phyloP scores from a whole-genome alignment of 2,888 invertebrate species.

The Mythimna vitellina region DNA sequence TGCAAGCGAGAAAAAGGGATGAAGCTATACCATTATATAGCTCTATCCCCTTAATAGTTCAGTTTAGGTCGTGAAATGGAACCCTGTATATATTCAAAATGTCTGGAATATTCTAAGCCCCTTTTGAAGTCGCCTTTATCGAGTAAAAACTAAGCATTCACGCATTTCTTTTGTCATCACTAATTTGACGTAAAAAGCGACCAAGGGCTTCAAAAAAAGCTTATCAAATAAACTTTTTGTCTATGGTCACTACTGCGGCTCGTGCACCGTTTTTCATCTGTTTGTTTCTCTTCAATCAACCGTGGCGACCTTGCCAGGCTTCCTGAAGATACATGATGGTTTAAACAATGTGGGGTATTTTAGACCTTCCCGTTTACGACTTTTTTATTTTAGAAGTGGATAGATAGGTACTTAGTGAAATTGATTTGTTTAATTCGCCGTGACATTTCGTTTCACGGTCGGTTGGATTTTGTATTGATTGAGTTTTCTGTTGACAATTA shows the following conservation, averaged over 20 bases:
- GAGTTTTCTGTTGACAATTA: slow-evolving; percentile 14
- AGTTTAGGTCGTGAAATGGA: too few relatives aligned
- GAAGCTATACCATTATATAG: too few relatives aligned
- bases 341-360: slow-evolving; percentile 48
- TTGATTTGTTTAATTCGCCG: slow-evolving; percentile 48
- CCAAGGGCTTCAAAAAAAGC: slow-evolving; percentile 62
- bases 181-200: slow-evolving; percentile 35
- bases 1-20: too few relatives aligned
- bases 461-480: slow-evolving; percentile 10
- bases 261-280: slow-evolving; percentile 66
- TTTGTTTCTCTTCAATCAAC: slow-evolving; percentile 61
- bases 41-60: too few relatives aligned
- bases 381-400: slow-evolving; percentile 21
- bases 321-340: slow-evolving; percentile 61
- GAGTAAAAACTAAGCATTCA: slow-evolving; percentile 15
- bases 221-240: slow-evolving; percentile 69
- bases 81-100: too few relatives aligned
- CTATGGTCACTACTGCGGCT: slow-evolving; percentile 66
- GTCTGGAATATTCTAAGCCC: too few relatives aligned
- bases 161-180: slow-evolving; percentile 24
- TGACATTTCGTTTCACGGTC: slow-evolving; percentile 54
- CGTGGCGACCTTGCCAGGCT: slow-evolving; percentile 73
- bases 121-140: too few relatives aligned
- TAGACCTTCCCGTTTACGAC: slow-evolving; percentile 37
- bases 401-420: slow-evolving; percentile 33